phyloP scores from a whole-genome alignment of 2,113 vertebrate genomes.

The Bettongia penicillata region DNA sequence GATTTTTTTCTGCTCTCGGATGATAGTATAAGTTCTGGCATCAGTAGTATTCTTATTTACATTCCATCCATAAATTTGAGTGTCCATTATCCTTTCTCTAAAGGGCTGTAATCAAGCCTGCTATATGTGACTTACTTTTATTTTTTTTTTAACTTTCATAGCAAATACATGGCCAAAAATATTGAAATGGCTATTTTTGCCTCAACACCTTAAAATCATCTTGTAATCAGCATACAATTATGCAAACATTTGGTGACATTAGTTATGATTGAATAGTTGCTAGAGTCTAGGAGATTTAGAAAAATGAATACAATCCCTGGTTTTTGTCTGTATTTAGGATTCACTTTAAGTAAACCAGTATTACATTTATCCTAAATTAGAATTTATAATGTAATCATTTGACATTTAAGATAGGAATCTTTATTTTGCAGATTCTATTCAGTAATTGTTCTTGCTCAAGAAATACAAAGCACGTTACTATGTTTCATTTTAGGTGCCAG shows the following conservation, averaged over 20 bases:
- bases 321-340: conserved; percentile 37
- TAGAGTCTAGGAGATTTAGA: conserved; percentile 25
- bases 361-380: conserved; percentile 52
- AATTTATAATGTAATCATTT: conserved; percentile 70
- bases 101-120: conserved; percentile 38
- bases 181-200: conserved; percentile 41
- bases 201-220: conserved; percentile 41
- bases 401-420: conserved; percentile 53
- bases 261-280: conserved; percentile 38
- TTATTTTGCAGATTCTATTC: conserved; percentile 38
- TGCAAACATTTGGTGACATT: conserved; percentile 43
- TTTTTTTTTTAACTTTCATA: conserved; percentile 59
- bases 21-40: conserved; percentile 22
- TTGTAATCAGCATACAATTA: conserved; percentile 55
- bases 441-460: conserved; percentile 33
- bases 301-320: conserved; percentile 55
- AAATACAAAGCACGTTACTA: conserved; percentile 24
- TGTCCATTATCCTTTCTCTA: conserved; percentile 34
- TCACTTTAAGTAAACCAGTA: conserved; percentile 62
- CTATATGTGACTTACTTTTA: conserved; percentile 42
- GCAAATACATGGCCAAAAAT: conserved; percentile 53
- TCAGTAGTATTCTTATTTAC: neutral
- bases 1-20: neutral
- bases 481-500: neutral
- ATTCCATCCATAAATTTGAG: conserved; percentile 32